These are phyloP conservation scores for Carduelis carduelis DNA, from an alignment of 2,797 vertebrate genomes.

Conservation along the genomic window DNA sequence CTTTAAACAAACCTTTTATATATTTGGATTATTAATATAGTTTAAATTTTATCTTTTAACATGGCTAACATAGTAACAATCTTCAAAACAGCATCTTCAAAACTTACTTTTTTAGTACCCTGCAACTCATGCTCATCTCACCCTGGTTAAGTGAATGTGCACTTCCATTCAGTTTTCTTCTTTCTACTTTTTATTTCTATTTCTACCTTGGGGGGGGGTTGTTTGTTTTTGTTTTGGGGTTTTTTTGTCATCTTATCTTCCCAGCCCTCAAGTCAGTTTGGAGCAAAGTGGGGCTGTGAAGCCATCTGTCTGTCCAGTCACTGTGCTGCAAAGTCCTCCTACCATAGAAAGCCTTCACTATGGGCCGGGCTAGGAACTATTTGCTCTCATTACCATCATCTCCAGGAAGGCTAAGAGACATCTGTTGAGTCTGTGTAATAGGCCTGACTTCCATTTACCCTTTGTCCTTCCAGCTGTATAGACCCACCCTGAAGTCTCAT, in stretches of 20 bases:
- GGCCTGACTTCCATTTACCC: slow-evolving; percentile 2
- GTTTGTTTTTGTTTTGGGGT: neutral
- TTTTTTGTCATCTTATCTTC: neutral
- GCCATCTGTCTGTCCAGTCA: neutral
- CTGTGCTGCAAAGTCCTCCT: neutral
- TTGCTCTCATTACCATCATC: neutral
- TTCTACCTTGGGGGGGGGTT: neutral
- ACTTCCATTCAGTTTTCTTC: neutral
- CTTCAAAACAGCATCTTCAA: neutral
- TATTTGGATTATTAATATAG: neutral
- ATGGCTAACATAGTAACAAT: neutral
- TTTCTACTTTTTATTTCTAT: neutral
- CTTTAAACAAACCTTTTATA: neutral
- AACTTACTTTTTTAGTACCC: neutral
- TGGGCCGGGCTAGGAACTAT: neutral
- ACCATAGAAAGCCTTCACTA: neutral
- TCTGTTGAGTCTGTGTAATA: neutral
- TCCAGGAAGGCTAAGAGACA: neutral
- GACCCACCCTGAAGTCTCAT: neutral
- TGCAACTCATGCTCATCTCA: neutral
- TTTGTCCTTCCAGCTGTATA: slow-evolving; percentile 22
- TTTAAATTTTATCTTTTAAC: neutral
- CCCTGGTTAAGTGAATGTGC: neutral
- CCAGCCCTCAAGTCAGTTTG: neutral
- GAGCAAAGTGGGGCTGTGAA: neutral